A percentile compares a stretch with the other conserved stretches of the same genome.
Evolutionary conservation across 1,140 invertebrate species (phyloP).

Genomic region (Calycopis cecrops): DNA sequence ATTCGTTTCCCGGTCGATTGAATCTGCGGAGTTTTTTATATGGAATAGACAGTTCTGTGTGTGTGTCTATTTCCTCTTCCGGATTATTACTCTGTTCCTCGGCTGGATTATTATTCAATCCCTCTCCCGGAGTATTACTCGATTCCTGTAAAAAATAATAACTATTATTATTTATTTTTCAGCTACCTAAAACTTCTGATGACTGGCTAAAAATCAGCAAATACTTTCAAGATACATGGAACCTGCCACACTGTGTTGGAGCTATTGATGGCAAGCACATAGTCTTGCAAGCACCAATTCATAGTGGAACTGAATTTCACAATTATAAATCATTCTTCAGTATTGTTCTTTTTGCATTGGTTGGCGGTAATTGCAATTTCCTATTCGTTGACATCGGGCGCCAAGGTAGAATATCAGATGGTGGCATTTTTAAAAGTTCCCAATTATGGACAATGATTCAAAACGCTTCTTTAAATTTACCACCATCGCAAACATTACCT

Average conservation of each 20-base stretch:
- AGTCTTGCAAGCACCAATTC: conserved; percentile 13
- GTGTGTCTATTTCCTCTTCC: too few species aligned
- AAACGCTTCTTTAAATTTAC: not conserved
- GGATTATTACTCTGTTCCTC: too few species aligned
- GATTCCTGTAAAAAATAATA: too few species aligned
- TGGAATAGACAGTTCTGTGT: too few species aligned
- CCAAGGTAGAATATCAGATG: conserved; percentile 23
- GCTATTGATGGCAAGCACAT: conserved; percentile 20
- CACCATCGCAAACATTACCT: not conserved
- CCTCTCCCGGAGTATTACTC: too few species aligned
- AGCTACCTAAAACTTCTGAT: too few species aligned
- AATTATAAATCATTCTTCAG: conserved; percentile 22
- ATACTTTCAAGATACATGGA: conserved; percentile 16
- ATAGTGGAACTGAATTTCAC: conserved; percentile 22
- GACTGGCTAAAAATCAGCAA: too few species aligned
- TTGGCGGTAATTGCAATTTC: conserved; percentile 21
- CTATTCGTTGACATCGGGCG: conserved; percentile 18
- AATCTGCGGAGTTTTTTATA: too few species aligned
- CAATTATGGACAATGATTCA: not conserved
- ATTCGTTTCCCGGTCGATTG: too few species aligned
- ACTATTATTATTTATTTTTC: too few species aligned
- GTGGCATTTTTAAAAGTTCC: conserved; percentile 18
- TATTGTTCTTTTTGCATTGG: conserved; percentile 21
- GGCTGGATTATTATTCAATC: too few species aligned
- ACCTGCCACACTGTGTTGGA: conserved; percentile 20